Evolutionary conservation across 2,888 invertebrate genomes (phyloP).

Genomic region (Cryptocephalus moraei): DNA sequence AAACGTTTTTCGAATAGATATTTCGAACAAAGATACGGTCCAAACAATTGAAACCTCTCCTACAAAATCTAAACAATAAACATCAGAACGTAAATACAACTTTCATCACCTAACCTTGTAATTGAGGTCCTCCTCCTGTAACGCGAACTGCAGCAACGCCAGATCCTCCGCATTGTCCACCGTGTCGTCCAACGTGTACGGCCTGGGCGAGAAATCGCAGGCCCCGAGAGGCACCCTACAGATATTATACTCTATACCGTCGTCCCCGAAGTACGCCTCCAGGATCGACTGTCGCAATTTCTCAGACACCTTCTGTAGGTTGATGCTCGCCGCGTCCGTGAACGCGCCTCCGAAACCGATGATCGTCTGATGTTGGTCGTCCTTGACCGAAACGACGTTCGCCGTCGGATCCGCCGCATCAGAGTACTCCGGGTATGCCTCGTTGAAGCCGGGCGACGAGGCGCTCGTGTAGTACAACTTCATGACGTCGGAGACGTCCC

Average conservation of each 20-base stretch:
- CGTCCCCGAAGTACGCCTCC: slow-evolving; percentile 44
- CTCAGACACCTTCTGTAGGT: background rate
- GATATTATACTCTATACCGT: slow-evolving; percentile 67
- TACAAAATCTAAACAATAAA: too few relatives aligned
- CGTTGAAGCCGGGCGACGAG: background rate
- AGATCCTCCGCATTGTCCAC: slow-evolving; percentile 46
- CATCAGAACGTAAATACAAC: too few relatives aligned
- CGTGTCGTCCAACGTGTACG: slow-evolving; percentile 48
- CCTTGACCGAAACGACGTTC: background rate
- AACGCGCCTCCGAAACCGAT: background rate
- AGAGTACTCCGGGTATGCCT: background rate
- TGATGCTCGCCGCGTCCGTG: background rate
- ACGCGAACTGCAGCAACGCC: slow-evolving; percentile 49
- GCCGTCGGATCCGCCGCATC: background rate
- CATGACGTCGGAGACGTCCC: background rate
- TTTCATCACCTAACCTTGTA: too few relatives aligned
- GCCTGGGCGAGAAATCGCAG: slow-evolving; percentile 70
- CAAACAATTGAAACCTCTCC: too few relatives aligned
- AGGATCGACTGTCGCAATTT: background rate
- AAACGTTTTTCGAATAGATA: too few relatives aligned
- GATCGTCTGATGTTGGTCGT: background rate
- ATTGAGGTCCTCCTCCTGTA: slow-evolving; percentile 55
- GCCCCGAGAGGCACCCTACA: slow-evolving; percentile 77
- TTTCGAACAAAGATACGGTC: too few relatives aligned
- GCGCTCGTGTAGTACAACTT: background rate